Evolutionary conservation across 2,888 invertebrate species (phyloP).

Genomic region (Harpalus rufipes): DNA sequence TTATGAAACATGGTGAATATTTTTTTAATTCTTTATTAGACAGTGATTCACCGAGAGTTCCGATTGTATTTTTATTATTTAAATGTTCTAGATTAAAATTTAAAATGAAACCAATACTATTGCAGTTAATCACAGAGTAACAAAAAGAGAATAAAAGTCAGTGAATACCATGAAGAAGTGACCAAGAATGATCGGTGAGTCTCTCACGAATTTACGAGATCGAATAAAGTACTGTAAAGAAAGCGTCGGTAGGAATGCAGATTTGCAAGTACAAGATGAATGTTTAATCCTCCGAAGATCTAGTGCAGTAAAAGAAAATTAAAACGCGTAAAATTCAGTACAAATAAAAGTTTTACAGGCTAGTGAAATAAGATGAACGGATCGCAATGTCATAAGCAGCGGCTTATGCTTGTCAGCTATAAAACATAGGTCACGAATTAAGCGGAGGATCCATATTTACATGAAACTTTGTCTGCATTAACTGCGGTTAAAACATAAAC

Average conservation of each 20-base stretch:
- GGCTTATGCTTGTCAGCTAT: conserved; percentile 45
- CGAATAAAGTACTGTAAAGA: background rate
- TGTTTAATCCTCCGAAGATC: conserved; percentile 57
- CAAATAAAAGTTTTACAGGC: conserved; percentile 63
- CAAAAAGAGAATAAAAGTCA: background rate
- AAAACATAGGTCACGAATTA: conserved; percentile 52
- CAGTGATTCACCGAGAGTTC: too few species aligned
- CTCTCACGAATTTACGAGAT: background rate
- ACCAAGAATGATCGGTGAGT: background rate
- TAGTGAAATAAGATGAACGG: conserved; percentile 39
- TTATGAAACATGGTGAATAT: too few species aligned
- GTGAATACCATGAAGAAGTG: background rate
- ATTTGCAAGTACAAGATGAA: conserved; percentile 53
- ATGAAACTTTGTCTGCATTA: conserved; percentile 44
- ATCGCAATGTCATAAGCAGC: conserved; percentile 45
- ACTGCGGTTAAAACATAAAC: conserved; percentile 23
- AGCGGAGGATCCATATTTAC: conserved; percentile 25
- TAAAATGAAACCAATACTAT: background rate
- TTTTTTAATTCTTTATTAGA: too few species aligned
- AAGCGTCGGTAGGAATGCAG: conserved; percentile 16
- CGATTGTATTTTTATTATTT: too few species aligned
- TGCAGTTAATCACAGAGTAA: background rate
- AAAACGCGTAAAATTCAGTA: conserved; percentile 63
- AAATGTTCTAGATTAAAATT: too few species aligned
- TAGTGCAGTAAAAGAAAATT: conserved; percentile 64